Evolutionary conservation across 2,113 vertebrate species (phyloP), one percentile per base, ranked within the genome.

Genomic region (Serilophus lunatus): DNA sequence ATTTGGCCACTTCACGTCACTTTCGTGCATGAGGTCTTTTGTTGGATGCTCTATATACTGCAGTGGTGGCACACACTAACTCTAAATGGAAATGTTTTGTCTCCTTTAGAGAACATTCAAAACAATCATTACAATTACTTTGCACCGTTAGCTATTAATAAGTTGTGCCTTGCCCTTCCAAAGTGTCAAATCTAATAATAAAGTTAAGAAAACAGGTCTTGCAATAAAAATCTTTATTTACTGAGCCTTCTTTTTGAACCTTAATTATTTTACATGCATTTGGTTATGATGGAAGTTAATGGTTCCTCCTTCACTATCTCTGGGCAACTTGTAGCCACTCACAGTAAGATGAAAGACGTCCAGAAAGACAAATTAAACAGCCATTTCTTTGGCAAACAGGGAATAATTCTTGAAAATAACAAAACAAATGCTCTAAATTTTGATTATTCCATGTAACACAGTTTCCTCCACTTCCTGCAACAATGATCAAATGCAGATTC

Each of bases 381-480:
- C 15, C 44, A 35, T 33, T 94, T 94, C 31, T 92, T 51, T 93
- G 93, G 69, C 69, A 84, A 77, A 31, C 19, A 88, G 20, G 16
- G 76, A 93, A 83, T 84, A 95, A 92, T 83, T 94, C 76, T 79
- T 95, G 50, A 82, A 79, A 88, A 33, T 35, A 96, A 88, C 82
- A 93, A 90, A 78, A 71, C 31, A 75, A 61, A 74, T 2, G 2
- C 49, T 71, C 79, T 95, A 71, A 86, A 92, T 84, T 96, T 96
- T 95, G 64, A 92, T 88, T 63, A 83, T 86, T 93, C 47, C 72
- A 90, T 92, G 90, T 96, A 93, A 86, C 9, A 57, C 25, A 64
- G 65, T 50, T 95, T 96, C 90, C 92, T 96, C 40, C 12, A 28
- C 60, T 95, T 96, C 95, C 92, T 88, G 90, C 77, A 93, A 68